Percentiles rank a stretch among this genome's conserved stretches.
Conservation (phyloP, 2,113 vertebrate species). For the Passer montanus region DNA sequence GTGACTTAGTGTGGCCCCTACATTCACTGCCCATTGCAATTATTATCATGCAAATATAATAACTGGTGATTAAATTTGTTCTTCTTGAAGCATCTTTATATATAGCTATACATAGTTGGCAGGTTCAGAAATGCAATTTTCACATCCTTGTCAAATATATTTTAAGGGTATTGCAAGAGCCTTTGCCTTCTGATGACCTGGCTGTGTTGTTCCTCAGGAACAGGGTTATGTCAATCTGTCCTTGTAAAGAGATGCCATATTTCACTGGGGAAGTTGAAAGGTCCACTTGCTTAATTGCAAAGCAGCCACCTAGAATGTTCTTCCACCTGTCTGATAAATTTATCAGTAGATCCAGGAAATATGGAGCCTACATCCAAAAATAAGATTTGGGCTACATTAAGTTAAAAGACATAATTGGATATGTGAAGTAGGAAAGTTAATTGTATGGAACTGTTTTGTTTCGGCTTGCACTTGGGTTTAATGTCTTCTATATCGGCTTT, state of each 20-base stretch:
- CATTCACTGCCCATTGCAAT: accelerated
- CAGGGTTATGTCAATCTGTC: neutral
- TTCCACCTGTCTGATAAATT: neutral
- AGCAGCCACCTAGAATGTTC: neutral
- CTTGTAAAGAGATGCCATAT: neutral
- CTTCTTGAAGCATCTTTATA: neutral
- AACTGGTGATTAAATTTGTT: neutral
- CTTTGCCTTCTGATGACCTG: neutral
- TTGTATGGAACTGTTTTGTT: neutral
- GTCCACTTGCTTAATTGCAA: neutral
- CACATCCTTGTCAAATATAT: neutral
- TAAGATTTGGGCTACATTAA: neutral
- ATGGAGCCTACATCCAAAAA: neutral
- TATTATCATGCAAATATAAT: neutral
- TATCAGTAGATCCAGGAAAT: neutral
- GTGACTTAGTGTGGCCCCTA: neutral
- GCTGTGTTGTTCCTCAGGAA: neutral
- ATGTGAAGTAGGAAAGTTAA: neutral
- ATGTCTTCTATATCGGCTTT: neutral
- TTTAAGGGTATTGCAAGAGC: neutral
- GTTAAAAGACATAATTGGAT: neutral
- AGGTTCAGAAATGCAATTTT: neutral
- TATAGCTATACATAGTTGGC: neutral
- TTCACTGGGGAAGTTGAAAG: neutral
- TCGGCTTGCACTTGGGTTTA: neutral